Evolutionary conservation across 2,113 vertebrate species (phyloP), one percentile per base, ranked within the genome.

Genomic region (Numida meleagris): DNA sequence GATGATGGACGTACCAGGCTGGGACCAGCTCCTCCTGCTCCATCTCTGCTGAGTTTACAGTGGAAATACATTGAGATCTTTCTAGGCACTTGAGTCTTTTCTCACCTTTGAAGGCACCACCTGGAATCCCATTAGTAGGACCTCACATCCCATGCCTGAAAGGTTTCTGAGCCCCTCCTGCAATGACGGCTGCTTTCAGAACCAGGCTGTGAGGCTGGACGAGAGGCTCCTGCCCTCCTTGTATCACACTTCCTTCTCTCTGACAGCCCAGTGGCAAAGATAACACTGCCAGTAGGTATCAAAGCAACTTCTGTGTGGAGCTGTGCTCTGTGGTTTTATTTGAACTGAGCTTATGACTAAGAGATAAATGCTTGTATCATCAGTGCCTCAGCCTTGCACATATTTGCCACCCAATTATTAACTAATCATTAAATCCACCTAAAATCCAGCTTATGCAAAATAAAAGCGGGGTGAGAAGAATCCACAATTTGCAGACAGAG

Each of bases 401-500:
- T 31, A 55, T 62, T 74, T 74, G 43, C 92, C 75, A 85, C 75
- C 68, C 76, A 78, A 31, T 88, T 84, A 92, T 90, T 91, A 96
- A 78, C 67, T 88, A 86, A 89, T 89, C 75, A 88, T 82, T 90
- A 88, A 92, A 91, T 57, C 61, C 88, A 95, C 68, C 79, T 86
- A 72, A 95, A 94, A 95, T 63, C 72, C 59, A 83, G 23, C 25
- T 94, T 77, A 80, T 77, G 67, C 50, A 91, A 83, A 95, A 93
- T 68, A 86, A 89, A 96, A 71, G 17, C 77, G 43, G 8, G 34
- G 61, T 55, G 36, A 79, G 50, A 73, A 91, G 43, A 92, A 70
- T 72, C 73, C 24, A 59, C 11, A 55, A n/a, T 88, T 96, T 95
- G 79, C 51, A 81, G 68, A 8, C 29, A 46, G 75, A 95, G 83